These are phyloP conservation scores for Coracopsis vasa DNA, from an alignment of 2,113 vertebrate genomes.

Conservation along the genomic window DNA sequence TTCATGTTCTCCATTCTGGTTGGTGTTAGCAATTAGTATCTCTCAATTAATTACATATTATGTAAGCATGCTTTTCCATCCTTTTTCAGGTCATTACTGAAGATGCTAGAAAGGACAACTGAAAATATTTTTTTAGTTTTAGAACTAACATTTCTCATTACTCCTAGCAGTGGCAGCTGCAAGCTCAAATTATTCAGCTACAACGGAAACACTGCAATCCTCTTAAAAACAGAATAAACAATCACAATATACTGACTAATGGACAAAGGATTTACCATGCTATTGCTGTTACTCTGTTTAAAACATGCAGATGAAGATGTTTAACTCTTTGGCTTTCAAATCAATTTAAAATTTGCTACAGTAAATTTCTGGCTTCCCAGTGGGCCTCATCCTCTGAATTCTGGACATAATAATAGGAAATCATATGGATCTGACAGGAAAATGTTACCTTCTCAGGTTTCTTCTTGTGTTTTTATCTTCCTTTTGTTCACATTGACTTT, in stretches of 20 bases:
- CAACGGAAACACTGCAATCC: neutral
- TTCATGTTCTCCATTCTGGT: neutral
- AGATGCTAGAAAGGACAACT: neutral
- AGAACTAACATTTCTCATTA: neutral
- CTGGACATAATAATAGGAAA: neutral
- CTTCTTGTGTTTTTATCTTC: neutral
- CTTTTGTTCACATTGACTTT: neutral
- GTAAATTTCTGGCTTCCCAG: neutral
- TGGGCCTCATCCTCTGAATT: neutral
- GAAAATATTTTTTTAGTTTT: neutral
- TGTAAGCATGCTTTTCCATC: neutral
- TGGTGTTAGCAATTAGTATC: neutral
- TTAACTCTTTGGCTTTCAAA: neutral
- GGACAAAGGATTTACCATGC: neutral
- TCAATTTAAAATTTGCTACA: neutral
- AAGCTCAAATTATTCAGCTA: neutral
- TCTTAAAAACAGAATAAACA: neutral
- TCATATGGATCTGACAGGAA: neutral
- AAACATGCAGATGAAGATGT: neutral
- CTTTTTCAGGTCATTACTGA: neutral
- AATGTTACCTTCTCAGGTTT: neutral
- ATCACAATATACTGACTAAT: neutral
- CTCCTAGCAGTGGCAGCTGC: neutral
- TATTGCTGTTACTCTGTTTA: neutral
- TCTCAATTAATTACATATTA: neutral